Base-by-base conservation (phyloP, 1,140 invertebrate species). In the Nasonia giraulti region DNA sequence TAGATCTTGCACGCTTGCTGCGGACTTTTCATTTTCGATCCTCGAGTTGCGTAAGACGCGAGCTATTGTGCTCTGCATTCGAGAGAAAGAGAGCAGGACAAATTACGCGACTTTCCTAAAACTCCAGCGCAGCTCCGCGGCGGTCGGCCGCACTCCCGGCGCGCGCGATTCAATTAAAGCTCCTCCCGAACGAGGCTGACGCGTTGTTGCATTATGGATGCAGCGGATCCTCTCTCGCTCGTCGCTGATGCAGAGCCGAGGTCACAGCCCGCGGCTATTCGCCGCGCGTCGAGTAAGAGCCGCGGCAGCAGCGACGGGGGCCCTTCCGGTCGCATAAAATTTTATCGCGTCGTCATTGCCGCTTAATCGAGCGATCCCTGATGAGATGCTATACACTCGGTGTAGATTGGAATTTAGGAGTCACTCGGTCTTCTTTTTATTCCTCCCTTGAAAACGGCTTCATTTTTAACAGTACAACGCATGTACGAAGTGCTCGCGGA, bases 151-250 rank as follows among this genome's bases (percentile, higher is more conserved):
- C 55, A 62, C 31, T 74, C 74, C 44, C 20, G 20, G 69, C 17
- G 27, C 33, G 33, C 76, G 37, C 76, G 62, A 78, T 84, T 84
- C 77, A 84, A 84, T 84, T 84, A 84, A 73, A 77, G 75, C 40
- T 14, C 73, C 68, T 27, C 23, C 68, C 20, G 73, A 33, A 75
- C 75, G 47, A 62, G 31, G 20, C 66, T 20, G 33, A 40, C 66
- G 68, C 62, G 62, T 73, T 47, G 62, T 79, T 84, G 82, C 75
- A 84, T 84, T 84, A 84, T 84, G 68, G 76, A 79, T 84, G 76
- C 27, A 66, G 47, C 12, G n/a, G 10, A 8, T 8, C 14, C 31
- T n/a, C n/a, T 74, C 33, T 68, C 55, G n/a, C 55, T 55, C 50
- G 47, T 55, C 50, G 8, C 17, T 55, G 47, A 62, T 31, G 62